Evolutionary conservation across 2,888 invertebrate species (phyloP).

Genomic region (Eulithis prunata): DNA sequence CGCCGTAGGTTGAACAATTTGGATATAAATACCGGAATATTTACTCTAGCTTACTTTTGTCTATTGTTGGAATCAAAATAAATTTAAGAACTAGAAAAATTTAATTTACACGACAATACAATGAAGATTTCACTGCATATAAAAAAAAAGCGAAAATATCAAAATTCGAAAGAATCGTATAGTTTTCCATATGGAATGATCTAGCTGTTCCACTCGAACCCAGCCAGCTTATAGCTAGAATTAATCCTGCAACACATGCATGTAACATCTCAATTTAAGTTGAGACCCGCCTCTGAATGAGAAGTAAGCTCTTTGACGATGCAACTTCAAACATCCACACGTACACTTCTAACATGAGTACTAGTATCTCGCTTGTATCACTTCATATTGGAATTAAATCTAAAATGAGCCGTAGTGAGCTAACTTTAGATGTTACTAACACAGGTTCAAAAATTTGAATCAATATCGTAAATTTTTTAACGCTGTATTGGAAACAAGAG

Average conservation of each 20-base stretch:
- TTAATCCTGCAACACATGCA: slow-evolving; percentile 36
- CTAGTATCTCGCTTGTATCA: not conserved
- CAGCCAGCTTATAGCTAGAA: slow-evolving; percentile 21
- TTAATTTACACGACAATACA: too few relatives aligned
- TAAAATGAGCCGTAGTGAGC: not conserved
- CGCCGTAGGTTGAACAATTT: too few relatives aligned
- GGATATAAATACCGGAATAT: too few relatives aligned
- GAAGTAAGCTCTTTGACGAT: slow-evolving; percentile 30
- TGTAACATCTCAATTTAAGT: slow-evolving; percentile 37
- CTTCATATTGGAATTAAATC: not conserved
- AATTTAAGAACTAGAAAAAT: too few relatives aligned
- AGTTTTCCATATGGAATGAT: not conserved
- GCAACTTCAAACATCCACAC: slow-evolving; percentile 18
- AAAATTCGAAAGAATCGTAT: not conserved
- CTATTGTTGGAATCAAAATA: too few relatives aligned
- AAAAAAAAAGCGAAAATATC: too few relatives aligned
- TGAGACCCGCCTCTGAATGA: slow-evolving; percentile 26
- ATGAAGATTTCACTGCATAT: too few relatives aligned
- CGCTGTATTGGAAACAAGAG: too few relatives aligned
- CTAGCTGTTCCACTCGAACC: slow-evolving; percentile 8
- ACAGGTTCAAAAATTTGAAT: too few relatives aligned
- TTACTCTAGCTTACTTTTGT: too few relatives aligned
- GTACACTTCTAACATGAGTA: not conserved
- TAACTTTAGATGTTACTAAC: too few relatives aligned
- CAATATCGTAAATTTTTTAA: too few relatives aligned